These are phyloP conservation scores for Pseudoips prasinana DNA, from an alignment of 2,888 invertebrate genomes.

Conservation along the genomic window DNA sequence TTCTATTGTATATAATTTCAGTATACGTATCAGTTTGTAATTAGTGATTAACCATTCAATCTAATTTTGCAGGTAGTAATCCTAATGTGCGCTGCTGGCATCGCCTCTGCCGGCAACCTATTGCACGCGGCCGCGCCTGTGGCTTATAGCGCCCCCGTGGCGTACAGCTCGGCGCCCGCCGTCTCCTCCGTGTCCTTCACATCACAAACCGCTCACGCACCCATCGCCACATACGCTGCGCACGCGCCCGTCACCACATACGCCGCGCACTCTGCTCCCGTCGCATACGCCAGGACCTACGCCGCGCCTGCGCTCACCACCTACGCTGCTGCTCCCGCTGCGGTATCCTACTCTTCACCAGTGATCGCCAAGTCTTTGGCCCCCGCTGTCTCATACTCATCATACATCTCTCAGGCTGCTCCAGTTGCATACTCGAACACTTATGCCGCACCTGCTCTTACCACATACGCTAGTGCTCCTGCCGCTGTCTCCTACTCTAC, in stretches of 20 bases:
- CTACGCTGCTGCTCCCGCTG: background rate
- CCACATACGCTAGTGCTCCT: slow-evolving; percentile 34
- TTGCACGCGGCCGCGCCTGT: slow-evolving; percentile 60
- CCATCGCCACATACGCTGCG: slow-evolving; percentile 15
- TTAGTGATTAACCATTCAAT: too few species aligned
- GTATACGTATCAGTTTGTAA: too few species aligned
- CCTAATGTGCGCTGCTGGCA: slow-evolving; percentile 81
- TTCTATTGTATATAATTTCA: too few species aligned
- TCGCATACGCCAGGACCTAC: slow-evolving; percentile 1
- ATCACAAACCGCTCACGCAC: slow-evolving; percentile 27
- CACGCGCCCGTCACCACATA: slow-evolving; percentile 63
- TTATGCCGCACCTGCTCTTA: too few species aligned
- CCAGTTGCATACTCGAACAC: background rate
- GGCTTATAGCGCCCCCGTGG: too few species aligned
- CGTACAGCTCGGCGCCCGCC: slow-evolving; percentile 54
- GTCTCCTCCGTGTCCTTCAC: slow-evolving; percentile 22
- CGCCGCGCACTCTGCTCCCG: slow-evolving; percentile 44
- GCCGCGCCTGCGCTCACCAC: slow-evolving; percentile 31
- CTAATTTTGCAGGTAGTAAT: slow-evolving; percentile 78
- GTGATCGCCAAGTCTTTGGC: too few species aligned
- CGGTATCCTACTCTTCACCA: background rate
- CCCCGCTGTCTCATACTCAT: slow-evolving; percentile 35
- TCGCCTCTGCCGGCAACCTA: slow-evolving; percentile 83
- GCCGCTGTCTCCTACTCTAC: slow-evolving; percentile 37
- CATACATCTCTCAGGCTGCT: background rate